phyloP scores from a whole-genome alignment of 2,888 invertebrate genomes.

The Drosophila cognata region DNA sequence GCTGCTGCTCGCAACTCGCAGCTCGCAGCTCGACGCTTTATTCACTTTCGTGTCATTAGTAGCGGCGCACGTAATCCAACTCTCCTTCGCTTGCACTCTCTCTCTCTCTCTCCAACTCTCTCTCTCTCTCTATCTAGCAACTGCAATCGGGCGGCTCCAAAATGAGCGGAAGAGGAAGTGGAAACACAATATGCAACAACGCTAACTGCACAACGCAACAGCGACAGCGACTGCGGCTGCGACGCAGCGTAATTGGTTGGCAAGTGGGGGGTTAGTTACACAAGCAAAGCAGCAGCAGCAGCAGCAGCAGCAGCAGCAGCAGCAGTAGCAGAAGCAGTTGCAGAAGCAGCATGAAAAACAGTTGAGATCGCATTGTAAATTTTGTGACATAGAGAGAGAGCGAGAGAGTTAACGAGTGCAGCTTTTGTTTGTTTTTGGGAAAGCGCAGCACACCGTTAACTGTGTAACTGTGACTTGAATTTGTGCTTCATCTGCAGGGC shows the following conservation, averaged over 20 bases:
- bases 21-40: slow-evolving; percentile 48
- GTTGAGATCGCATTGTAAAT: slow-evolving; percentile 42
- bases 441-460: slow-evolving; percentile 46
- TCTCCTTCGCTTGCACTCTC: slow-evolving; percentile 36
- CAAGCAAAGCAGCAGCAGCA: slow-evolving; percentile 60
- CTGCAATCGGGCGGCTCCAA: slow-evolving; percentile 39
- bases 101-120: slow-evolving; percentile 8
- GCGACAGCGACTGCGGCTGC: slow-evolving; percentile 33
- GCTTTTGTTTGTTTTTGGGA: slow-evolving; percentile 31
- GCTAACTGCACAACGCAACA: slow-evolving; percentile 40
- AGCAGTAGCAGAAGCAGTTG: slow-evolving; percentile 17
- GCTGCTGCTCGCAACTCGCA: slow-evolving; percentile 18
- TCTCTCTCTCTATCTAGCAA: slow-evolving; percentile 33
- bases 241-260: slow-evolving; percentile 72
- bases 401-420: slow-evolving; percentile 17
- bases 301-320: slow-evolving; percentile 25
- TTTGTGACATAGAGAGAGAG: slow-evolving; percentile 50
- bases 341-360: slow-evolving; percentile 21
- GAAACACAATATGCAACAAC: slow-evolving; percentile 75
- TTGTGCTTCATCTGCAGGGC: slow-evolving; percentile 53
- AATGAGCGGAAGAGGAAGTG: slow-evolving; percentile 77
- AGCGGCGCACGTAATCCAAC: slow-evolving; percentile 72
- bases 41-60: slow-evolving; percentile 76
- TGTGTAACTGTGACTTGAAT: slow-evolving; percentile 22
- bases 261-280: slow-evolving; percentile 60